Percentiles rank a stretch among this genome's conserved stretches.
These are phyloP conservation scores for Andrena hattorfiana DNA, from an alignment of 2,888 invertebrate species.

Conservation along the genomic window DNA sequence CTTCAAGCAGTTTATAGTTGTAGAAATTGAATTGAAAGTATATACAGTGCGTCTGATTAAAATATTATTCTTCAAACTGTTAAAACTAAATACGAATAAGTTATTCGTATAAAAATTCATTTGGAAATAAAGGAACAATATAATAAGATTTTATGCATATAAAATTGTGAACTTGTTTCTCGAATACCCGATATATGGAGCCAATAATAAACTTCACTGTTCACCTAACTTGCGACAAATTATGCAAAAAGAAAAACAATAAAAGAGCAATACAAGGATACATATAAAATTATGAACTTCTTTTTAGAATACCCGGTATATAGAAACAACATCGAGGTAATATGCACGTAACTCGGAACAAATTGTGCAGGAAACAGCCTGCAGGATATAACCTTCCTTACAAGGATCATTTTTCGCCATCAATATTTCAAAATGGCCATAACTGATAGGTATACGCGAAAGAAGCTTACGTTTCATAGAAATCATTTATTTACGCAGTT, in stretches of 20 bases:
- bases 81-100: background rate
- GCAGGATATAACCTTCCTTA: slow-evolving; percentile 8
- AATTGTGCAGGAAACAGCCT: background rate
- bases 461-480: slow-evolving; percentile 6
- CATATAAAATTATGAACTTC: background rate
- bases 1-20: background rate
- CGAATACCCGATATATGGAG: background rate
- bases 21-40: background rate
- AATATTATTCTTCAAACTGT: too few species aligned
- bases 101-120: background rate
- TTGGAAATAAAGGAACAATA: background rate
- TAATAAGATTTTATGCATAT: background rate
- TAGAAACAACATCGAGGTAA: background rate
- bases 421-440: background rate
- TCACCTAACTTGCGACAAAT: background rate
- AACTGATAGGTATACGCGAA: background rate
- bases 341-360: background rate
- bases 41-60: too few species aligned
- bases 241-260: background rate
- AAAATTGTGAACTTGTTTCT: background rate
- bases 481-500: background rate
- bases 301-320: background rate
- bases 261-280: background rate
- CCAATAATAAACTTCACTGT: background rate
- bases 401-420: slow-evolving; percentile 12